phyloP scores from a whole-genome alignment of 2,113 vertebrate genomes.

The Craseonycteris thonglongyai region DNA sequence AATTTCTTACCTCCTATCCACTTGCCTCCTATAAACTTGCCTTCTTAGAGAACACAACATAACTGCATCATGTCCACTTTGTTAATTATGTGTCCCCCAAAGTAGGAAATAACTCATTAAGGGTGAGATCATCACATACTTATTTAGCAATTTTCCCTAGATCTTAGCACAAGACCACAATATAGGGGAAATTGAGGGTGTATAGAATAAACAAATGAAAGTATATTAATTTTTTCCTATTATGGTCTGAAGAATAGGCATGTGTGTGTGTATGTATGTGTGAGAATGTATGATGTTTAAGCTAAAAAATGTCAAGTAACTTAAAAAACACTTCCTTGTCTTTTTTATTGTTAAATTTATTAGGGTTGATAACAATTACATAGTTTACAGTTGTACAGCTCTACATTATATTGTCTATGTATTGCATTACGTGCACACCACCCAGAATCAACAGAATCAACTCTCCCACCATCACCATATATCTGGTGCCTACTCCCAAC shows the following conservation, averaged over 20 bases:
- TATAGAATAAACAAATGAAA: not conserved
- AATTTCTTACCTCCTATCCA: not conserved
- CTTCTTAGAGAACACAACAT: not conserved
- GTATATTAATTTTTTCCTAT: not conserved
- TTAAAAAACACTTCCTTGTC: not conserved
- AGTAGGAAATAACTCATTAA: not conserved
- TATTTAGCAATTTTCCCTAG: not conserved
- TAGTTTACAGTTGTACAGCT: too few species aligned
- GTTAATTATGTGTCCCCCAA: not conserved
- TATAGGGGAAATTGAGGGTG: not conserved
- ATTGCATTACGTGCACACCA: too few species aligned
- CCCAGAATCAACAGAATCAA: too few species aligned
- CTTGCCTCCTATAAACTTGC: not conserved
- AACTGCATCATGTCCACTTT: not conserved
- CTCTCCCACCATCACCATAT: too few species aligned
- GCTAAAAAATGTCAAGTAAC: not conserved
- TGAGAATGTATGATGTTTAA: not conserved
- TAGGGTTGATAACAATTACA: too few species aligned
- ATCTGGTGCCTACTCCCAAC: too few species aligned
- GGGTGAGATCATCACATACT: not conserved
- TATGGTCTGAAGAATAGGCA: not conserved
- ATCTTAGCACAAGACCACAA: not conserved
- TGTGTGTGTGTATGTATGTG: not conserved
- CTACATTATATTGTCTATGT: too few species aligned
- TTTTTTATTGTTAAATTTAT: too few species aligned